Evolutionary conservation across 2,888 invertebrate genomes (phyloP).

Genomic region (Kuschelorhynchus macadamiae): DNA sequence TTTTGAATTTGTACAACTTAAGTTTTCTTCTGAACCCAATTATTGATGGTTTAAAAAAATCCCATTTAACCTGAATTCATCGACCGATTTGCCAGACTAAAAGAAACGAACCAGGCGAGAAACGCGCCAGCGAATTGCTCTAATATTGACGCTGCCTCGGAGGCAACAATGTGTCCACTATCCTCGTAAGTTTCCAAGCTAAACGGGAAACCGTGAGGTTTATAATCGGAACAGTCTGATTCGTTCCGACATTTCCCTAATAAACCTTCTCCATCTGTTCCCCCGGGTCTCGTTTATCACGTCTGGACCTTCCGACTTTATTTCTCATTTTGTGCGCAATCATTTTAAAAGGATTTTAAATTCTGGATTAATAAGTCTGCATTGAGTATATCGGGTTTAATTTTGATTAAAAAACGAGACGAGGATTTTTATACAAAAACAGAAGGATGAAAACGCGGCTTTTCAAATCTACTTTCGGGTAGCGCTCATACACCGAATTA

Average conservation of each 20-base stretch:
- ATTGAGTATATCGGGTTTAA: neutral
- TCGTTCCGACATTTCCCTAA: conserved; percentile 35
- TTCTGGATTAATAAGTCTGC: neutral
- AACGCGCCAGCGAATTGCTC: conserved; percentile 11
- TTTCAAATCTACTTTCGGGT: too few relatives aligned
- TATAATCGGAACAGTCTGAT: conserved; percentile 30
- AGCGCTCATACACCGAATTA: too few relatives aligned
- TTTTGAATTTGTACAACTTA: too few relatives aligned
- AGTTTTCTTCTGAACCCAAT: too few relatives aligned
- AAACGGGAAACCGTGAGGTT: conserved; percentile 28
- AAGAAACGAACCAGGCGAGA: neutral
- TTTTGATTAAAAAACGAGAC: neutral
- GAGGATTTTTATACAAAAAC: neutral
- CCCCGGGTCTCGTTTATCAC: conserved; percentile 32
- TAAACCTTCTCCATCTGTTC: conserved; percentile 22
- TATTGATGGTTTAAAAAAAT: too few relatives aligned
- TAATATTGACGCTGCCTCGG: conserved; percentile 8
- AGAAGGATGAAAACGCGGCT: neutral
- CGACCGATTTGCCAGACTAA: conserved; percentile 3
- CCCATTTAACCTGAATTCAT: neutral
- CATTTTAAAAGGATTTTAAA: conserved; percentile 7
- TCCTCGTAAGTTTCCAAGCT: conserved; percentile 19
- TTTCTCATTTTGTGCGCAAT: conserved; percentile 29
- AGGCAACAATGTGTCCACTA: conserved; percentile 31
- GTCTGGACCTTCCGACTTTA: conserved; percentile 31